Evolutionary conservation across 2,797 vertebrate genomes (phyloP).

Genomic region (Novumbra hubbsi): DNA sequence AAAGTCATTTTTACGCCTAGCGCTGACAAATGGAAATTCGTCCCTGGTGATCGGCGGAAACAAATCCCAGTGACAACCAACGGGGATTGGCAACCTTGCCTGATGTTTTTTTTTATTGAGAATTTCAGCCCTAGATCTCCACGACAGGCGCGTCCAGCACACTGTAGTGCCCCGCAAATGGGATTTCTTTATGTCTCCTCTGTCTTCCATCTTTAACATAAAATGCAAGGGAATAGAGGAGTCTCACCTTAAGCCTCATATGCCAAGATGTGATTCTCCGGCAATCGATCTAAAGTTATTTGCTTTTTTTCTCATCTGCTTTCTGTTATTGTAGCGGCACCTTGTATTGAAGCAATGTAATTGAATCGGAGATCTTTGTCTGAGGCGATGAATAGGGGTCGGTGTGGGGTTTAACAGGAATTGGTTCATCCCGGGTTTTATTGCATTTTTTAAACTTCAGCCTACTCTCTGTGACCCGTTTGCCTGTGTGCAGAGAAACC

Average conservation of each 20-base stretch:
- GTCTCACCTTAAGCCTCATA: not conserved
- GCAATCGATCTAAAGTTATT: too few species aligned
- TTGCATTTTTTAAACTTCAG: not conserved
- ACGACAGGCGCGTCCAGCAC: slow-evolving; percentile 43
- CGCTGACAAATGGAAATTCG: slow-evolving; percentile 6
- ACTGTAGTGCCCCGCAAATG: slow-evolving; percentile 27
- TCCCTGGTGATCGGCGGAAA: not conserved
- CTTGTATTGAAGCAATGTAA: too few species aligned
- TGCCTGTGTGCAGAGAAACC: not conserved
- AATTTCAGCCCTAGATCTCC: slow-evolving; percentile 34
- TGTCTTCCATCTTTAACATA: slow-evolving; percentile 3
- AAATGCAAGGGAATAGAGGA: not conserved
- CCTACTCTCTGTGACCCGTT: not conserved
- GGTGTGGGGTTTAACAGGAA: slow-evolving; percentile 7
- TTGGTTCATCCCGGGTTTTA: slow-evolving; percentile 24
- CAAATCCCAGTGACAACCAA: slow-evolving; percentile 20
- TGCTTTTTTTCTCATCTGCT: too few species aligned
- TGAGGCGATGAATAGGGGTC: slow-evolving; percentile 16
- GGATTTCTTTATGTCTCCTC: slow-evolving; percentile 20
- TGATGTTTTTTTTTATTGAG: slow-evolving; percentile 34
- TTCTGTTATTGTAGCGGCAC: too few species aligned
- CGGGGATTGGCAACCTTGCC: slow-evolving; percentile 23
- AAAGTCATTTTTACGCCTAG: not conserved
- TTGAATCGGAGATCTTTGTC: too few species aligned
- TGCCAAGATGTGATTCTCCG: not conserved